Evolutionary conservation across 2,888 invertebrate genomes (phyloP).

Genomic region (Lamellibrachia columna): DNA sequence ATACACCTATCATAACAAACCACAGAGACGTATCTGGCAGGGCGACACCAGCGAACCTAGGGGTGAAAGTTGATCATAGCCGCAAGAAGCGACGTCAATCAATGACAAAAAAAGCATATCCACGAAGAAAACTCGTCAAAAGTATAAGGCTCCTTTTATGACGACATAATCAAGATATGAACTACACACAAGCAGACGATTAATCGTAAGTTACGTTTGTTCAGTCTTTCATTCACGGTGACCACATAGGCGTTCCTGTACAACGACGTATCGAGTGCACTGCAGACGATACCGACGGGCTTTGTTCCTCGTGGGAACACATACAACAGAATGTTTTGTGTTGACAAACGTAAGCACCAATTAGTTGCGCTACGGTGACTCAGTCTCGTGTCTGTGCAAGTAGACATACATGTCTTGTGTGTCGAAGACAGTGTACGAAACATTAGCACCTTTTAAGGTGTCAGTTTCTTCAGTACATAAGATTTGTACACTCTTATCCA

Average conservation of each 20-base stretch:
- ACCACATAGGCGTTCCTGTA: background rate
- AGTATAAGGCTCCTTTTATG: background rate
- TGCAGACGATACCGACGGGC: background rate
- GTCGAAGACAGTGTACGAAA: background rate
- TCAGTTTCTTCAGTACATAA: background rate
- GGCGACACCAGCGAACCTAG: too few relatives aligned
- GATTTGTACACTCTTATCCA: background rate
- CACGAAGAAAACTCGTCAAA: background rate
- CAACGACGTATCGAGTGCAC: background rate
- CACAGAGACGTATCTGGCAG: background rate
- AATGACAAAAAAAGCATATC: background rate
- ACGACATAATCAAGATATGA: background rate
- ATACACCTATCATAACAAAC: background rate
- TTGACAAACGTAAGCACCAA: background rate
- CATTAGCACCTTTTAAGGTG: background rate
- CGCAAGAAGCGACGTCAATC: background rate
- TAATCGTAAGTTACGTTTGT: background rate
- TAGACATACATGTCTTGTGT: background rate
- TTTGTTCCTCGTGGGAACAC: background rate
- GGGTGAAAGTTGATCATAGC: too few relatives aligned
- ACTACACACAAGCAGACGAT: background rate
- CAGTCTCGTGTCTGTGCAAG: background rate
- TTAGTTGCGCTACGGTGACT: too few relatives aligned
- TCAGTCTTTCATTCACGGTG: background rate
- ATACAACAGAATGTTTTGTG: background rate